A percentile compares a stretch with the other conserved stretches of the same genome.
Conservation (phyloP, 2,888 invertebrate genomes). For the Calliscelio sp. region DNA sequence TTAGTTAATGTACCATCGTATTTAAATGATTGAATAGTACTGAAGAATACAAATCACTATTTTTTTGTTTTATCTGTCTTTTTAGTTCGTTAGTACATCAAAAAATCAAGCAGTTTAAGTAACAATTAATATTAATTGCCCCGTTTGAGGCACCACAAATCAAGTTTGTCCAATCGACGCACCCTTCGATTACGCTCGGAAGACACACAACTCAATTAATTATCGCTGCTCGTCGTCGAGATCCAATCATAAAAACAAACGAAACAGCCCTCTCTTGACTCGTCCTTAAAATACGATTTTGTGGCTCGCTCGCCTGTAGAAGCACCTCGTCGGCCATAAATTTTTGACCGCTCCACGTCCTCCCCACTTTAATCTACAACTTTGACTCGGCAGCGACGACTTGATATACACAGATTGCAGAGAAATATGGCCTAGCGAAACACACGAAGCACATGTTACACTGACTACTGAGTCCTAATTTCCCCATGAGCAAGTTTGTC, state of each 20-base stretch:
- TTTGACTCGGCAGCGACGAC: conserved; percentile 68
- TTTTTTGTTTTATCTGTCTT: too few relatives aligned
- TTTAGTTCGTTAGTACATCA: too few relatives aligned
- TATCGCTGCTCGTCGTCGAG: conserved; percentile 49
- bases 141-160: conserved; percentile 43
- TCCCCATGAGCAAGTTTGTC: too few relatives aligned
- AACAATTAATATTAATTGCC: conserved; percentile 46
- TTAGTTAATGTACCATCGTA: too few relatives aligned
- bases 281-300: conserved; percentile 62
- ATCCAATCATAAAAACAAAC: conserved; percentile 70
- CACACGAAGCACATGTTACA: too few relatives aligned
- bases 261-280: conserved; percentile 3
- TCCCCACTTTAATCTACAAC: conserved; percentile 72
- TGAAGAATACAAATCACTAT: too few relatives aligned
- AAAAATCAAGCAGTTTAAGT: too few relatives aligned
- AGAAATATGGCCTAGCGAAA: too few relatives aligned
- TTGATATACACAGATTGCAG: too few relatives aligned
- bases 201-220: conserved; percentile 63
- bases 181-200: conserved; percentile 37
- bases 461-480: too few relatives aligned
- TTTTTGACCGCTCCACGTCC: conserved; percentile 68
- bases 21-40: too few relatives aligned
- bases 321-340: conserved; percentile 57
- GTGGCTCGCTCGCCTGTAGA: conserved; percentile 44
- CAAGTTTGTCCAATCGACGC: conserved; percentile 51